Conservation (phyloP, 2,797 vertebrate species). For the Artibeus lituratus region DNA sequence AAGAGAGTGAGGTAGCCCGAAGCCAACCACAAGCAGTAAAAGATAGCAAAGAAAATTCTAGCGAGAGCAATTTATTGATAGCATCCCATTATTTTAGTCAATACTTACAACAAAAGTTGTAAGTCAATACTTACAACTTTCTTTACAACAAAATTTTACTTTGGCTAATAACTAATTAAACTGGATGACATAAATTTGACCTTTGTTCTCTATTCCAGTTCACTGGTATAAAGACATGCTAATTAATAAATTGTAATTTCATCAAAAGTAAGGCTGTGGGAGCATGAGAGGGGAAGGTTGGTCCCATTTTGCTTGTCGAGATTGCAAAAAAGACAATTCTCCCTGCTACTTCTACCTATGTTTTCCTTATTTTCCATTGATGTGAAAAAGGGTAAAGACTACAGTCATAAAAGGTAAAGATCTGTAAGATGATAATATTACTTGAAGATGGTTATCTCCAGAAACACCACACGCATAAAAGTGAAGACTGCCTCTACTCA, state of each 20-base stretch:
- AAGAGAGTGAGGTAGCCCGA: not conserved
- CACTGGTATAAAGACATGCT: not conserved
- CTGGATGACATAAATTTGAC: conserved; percentile 6
- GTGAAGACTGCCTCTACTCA: not conserved
- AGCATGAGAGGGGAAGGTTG: not conserved
- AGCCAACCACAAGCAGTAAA: not conserved
- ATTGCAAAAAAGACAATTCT: not conserved
- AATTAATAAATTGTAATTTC: not conserved
- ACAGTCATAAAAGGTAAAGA: not conserved
- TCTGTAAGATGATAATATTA: not conserved
- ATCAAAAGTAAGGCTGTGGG: not conserved
- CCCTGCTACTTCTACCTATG: not conserved
- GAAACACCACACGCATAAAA: not conserved
- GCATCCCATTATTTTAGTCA: not conserved
- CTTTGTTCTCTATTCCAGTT: not conserved
- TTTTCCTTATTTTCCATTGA: not conserved
- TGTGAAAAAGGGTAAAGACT: conserved; percentile 13
- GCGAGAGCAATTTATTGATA: not conserved
- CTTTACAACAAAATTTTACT: conserved; percentile 1
- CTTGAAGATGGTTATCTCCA: not conserved
- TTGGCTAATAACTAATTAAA: conserved; percentile 20
- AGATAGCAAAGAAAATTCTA: conserved; percentile 22
- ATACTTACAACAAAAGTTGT: too few species aligned
- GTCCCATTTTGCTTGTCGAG: not conserved
- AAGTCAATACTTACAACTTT: not conserved